A percentile compares a stretch with the other conserved stretches of the same genome.
Conservation (phyloP, 2,113 vertebrate genomes). For the Thamnaconus septentrionalis region DNA sequence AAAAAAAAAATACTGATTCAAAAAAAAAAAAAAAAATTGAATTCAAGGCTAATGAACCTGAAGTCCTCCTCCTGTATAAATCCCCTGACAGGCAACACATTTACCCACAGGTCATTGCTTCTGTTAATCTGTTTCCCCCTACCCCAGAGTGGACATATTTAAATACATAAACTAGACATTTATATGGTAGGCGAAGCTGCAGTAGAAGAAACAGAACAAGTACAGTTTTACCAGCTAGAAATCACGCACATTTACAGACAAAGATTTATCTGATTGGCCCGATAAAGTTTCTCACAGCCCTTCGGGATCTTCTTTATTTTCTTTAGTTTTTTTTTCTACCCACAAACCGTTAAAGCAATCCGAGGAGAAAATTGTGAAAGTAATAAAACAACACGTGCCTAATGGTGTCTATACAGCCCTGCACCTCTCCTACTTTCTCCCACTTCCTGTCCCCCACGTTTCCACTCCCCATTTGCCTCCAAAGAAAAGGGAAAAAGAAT, state of each 20-base stretch:
- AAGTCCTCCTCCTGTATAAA: conserved; percentile 27
- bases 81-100: conserved; percentile 13
- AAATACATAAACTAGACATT: conserved; percentile 42
- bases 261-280: conserved; percentile 21
- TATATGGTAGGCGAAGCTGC: conserved; percentile 20
- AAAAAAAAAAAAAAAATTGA: background rate
- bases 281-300: conserved; percentile 16
- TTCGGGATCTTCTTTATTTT: background rate
- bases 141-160: conserved; percentile 29
- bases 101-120: conserved; percentile 38
- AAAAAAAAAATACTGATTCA: conserved; percentile 4
- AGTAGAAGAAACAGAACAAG: conserved; percentile 15
- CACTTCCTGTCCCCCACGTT: conserved; percentile 4
- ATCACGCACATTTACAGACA: conserved; percentile 6
- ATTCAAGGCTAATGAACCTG: background rate
- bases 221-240: conserved; percentile 33
- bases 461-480: conserved; percentile 15
- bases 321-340: too few relatives aligned
- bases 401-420: conserved; percentile 42
- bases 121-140: conserved; percentile 43
- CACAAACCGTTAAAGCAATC: background rate
- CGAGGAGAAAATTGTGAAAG: conserved; percentile 3
- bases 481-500: conserved; percentile 34
- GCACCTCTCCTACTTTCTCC: conserved; percentile 17
- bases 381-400: conserved; percentile 35